Percentiles rank a stretch among this genome's conserved stretches.
phyloP scores from a whole-genome alignment of 2,888 invertebrate species.

The Eupithecia tripunctaria region DNA sequence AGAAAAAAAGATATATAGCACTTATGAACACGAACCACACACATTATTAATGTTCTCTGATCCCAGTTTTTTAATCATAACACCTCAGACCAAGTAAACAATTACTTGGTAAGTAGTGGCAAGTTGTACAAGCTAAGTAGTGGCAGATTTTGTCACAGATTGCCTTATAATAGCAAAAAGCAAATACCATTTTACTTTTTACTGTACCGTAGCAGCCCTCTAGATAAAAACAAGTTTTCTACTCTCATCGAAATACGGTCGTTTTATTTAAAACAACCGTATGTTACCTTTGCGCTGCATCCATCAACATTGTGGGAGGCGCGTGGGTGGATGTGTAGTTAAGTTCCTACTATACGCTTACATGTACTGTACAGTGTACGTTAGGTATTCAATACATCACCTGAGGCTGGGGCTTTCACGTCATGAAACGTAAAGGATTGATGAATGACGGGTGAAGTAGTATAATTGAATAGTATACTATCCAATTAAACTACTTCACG shows the following conservation, averaged over 20 bases:
- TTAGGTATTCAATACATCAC: slow-evolving; percentile 8
- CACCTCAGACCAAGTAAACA: too few species aligned
- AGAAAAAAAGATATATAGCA: too few species aligned
- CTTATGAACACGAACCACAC: too few species aligned
- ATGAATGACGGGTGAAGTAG: neutral
- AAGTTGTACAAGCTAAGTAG: too few species aligned
- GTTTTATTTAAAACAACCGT: neutral
- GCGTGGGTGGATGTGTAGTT: too few species aligned
- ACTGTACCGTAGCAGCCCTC: neutral
- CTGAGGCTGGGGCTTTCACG: neutral
- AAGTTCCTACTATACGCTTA: neutral
- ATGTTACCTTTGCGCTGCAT: neutral
- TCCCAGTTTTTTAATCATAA: too few species aligned
- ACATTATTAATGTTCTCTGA: too few species aligned
- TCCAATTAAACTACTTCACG: too few species aligned
- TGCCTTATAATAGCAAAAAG: neutral
- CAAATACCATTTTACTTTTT: neutral
- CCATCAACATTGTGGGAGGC: neutral
- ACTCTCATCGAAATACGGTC: neutral
- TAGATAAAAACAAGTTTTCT: neutral
- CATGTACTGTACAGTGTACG: neutral
- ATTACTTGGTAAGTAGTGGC: too few species aligned
- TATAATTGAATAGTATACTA: slow-evolving; percentile 5
- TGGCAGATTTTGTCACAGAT: too few species aligned
- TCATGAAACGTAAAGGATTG: neutral